These are phyloP conservation scores for Linnaemya tessellans DNA, from an alignment of 2,888 invertebrate species.

Conservation along the genomic window DNA sequence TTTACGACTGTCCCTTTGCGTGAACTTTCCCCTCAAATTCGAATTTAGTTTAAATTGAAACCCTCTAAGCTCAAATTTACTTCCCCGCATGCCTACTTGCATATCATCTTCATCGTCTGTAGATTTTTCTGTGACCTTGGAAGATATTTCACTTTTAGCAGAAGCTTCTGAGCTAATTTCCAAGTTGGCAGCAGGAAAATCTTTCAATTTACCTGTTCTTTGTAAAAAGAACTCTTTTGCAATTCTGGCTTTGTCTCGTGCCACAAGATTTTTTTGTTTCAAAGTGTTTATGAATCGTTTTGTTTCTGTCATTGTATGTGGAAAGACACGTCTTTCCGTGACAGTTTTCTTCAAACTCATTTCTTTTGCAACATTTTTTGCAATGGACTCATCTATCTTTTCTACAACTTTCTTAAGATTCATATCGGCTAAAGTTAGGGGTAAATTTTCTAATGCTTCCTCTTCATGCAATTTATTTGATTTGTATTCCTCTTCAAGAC, in stretches of 20 bases:
- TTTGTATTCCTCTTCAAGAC: constrained; percentile 63
- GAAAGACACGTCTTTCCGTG: constrained; percentile 76
- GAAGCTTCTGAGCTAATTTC: constrained; percentile 76
- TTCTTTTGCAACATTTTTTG: constrained; percentile 76
- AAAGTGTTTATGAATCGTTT: constrained; percentile 76
- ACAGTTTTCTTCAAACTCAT: constrained; percentile 72
- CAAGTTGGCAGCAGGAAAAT: constrained; percentile 75
- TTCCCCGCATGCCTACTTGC: constrained; percentile 78
- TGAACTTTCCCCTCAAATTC: constrained; percentile 79
- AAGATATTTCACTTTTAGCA: constrained; percentile 65
- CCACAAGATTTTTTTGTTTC: constrained; percentile 77
- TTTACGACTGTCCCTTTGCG: constrained; percentile 76
- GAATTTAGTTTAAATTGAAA: constrained; percentile 80
- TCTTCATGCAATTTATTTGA: constrained; percentile 48
- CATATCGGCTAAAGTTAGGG: constrained; percentile 74
- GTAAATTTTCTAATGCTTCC: constrained; percentile 70
- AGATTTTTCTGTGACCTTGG: constrained; percentile 78
- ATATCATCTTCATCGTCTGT: constrained; percentile 81
- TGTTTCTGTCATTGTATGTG: constrained; percentile 79
- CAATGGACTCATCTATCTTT: constrained; percentile 77
- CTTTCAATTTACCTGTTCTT: constrained; percentile 75
- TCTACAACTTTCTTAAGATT: constrained; percentile 74
- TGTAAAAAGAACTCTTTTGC: constrained; percentile 76
- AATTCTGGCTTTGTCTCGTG: constrained; percentile 77
- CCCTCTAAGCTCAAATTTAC: constrained; percentile 80